Evolutionary conservation across 2,797 vertebrate genomes (phyloP), one percentile per base, ranked within the genome.

Genomic region (Lutjanus argentimaculatus): DNA sequence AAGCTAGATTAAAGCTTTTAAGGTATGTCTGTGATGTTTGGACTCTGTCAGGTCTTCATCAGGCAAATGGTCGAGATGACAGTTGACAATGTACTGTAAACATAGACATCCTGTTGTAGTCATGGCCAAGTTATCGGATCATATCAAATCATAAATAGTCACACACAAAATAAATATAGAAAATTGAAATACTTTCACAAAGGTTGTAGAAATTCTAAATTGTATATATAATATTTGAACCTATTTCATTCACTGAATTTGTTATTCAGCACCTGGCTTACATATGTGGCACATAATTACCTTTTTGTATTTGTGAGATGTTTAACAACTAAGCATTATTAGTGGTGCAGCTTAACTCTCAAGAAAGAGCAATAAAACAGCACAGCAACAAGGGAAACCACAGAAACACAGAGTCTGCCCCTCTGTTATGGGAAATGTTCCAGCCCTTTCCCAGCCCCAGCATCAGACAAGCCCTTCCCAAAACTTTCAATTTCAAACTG

Each of bases 361-460:
- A 72, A 79, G 55, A 25, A 25, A 42, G 43, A 67, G 14, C 49
- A 45, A 53, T 59, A 30, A 19, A 72, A 30, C 42, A 46, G 46
- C 15, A 70, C 42, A 67, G 45, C 56, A 67, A 13, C 66, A 59
- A 69, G 51, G 5, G 57, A 81, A 82, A 70, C 25, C 72, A 62
- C 40, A 69, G 66, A 76, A 55, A 58, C 59, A 59, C 22, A 43
- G 6, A 71, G 17, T 66, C 14, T 19, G 11, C n/a, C 52, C 48
- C 25, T 15, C 21, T 75, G 25, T 51, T 66, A 52, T 40, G 55
- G 36, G 57, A 69, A 68, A 36, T 55, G 57, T 16, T 53, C 14
- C 67, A 45, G 46, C 13, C 59, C 49, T 49, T 42, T 46, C 30
- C 68, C 49, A 67, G 63, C 40, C 22, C 19, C 25, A 45, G 51